Base-by-base conservation (phyloP, 2,113 vertebrate genomes). In the Elachura formosa region DNA sequence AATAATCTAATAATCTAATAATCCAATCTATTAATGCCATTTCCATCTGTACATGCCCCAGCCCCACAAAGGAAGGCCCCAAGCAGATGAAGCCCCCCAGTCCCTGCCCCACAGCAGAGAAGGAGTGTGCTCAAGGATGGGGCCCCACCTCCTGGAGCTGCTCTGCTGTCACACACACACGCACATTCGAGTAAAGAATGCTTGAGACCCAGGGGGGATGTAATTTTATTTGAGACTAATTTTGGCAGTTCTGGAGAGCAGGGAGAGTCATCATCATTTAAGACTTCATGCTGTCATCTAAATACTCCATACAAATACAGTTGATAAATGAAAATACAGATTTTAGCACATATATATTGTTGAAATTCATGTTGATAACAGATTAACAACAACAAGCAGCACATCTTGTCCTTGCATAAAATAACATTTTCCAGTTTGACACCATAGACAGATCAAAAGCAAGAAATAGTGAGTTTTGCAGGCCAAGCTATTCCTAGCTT, bases 381-480 rank as follows among this genome's bases (percentile, higher is more conserved):
- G 45, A 38, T n/a, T 26, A 76, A 71, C 24, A 43, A 51, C 1
- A 2, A 46, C 19, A 74, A 67, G 4, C 41, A 66, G 56, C 56
- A 81, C 55, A 67, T n/a, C 28, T 31, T 29, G 56, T 19, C 20
- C 58, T 68, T 59, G 63, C 63, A 58, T 29, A 40, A 90, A 84
- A 76, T 4, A 54, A 16, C 8, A 18, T 51, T 52, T 89, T 66
- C 61, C 41, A 61, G 56, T 64, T 79, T 76, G 73, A 78, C 26
- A 33, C 33, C 0, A 0, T 0, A 31, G 16, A 22, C 22, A 75
- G 38, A 66, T 17, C 26, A 63, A 75, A 89, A 40, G 51, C 13
- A 75, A 83, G 43, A 56, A 52, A 48, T 0, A 17, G 15, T 6
- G 3, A 80, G 29, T 43, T 49, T 40, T 36, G 28, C 38, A 54